Evolutionary conservation across 53 echinoderm and acorn worm species (phyloP), one percentile per base, ranked within the genome.

Genomic region (Henricia sp.): DNA sequence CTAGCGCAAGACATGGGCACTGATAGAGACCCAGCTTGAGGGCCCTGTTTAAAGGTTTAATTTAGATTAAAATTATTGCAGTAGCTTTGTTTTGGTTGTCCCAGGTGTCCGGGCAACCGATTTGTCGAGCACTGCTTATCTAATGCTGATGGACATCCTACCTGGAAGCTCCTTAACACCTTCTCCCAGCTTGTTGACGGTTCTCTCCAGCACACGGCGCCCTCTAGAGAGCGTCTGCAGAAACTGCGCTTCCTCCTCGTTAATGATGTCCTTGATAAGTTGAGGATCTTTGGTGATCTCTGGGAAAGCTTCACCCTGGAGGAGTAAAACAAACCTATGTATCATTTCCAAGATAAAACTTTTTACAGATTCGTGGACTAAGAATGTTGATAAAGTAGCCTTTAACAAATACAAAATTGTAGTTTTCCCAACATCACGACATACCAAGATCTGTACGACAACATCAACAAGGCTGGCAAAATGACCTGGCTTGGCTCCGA

Each of bases 271-370:
- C 86, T 89, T 92, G 53, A 99, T 87, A 50, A 91, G 89, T 71
- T 94, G 92, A 4, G 99, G 99, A 55, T 99, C 99, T 66, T 99
- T 99, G 42, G 70, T 89, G 36, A 92, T 84, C 56, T 90, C 94
- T 58, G 99, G 99, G 74, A 99, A 99, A 9, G 99, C 99, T 21
- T 92, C 99, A n/a, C 99, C 99, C 99, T 99, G 67, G n/a, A n/a
- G n/a, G n/a, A n/a, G n/a, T n/a, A n/a, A n/a, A n/a, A n/a, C n/a
- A n/a, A n/a, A n/a, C n/a, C n/a, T n/a, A n/a, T n/a, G n/a, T n/a
- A n/a, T n/a, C n/a, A n/a, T n/a, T n/a, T n/a, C n/a, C n/a, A n/a
- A n/a, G n/a, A n/a, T n/a, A n/a, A n/a, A n/a, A n/a, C n/a, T n/a
- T n/a, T n/a, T n/a, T n/a, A n/a, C n/a, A n/a, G n/a, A n/a, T n/a